Base-by-base conservation (phyloP, 2,113 vertebrate genomes). In the Onychostruthus taczanowskii region DNA sequence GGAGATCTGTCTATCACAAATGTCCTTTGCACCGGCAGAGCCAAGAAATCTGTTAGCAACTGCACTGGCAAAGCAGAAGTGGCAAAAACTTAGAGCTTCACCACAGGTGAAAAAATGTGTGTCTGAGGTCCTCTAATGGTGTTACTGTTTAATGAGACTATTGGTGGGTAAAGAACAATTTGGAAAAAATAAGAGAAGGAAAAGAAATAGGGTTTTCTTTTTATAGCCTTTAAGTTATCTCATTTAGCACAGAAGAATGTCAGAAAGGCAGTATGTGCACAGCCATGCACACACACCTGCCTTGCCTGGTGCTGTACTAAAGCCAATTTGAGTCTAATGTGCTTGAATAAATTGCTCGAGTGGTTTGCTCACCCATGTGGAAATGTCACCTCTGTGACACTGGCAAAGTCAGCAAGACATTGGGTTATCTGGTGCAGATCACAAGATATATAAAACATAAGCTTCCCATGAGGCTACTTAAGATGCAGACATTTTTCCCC, bases 341-440 rank as follows among this genome's bases (percentile, higher is more conserved):
- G 76, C 89, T 67, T 67, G 88, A 93, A 84, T 83, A 86, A 93
- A 77, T 96, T 80, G 59, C 59, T 95, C 10, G 3, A 93, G 79
- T 23, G 44, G 35, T 85, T 84, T 66, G 66, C 56, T 93, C 86
- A 92, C 58, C 70, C 67, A n/a, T 63, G 63, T 84, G 76, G 91
- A 95, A 94, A 90, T 30, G 24, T 93, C 92, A 84, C 83, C 85
- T 90, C 83, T 74, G 63, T 37, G 68, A 55, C 16, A 55, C 55
- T 13, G 28, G 85, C 82, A 80, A 73, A 90, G 85, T 80, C 90
- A 95, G 90, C 46, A 62, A 73, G 85, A 79, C 46, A 26, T 16
- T 31, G 50, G 63, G 63, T 85, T 61, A 24, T 80, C 49, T 46
- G 64, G 27, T 67, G 33, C 76, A 77, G 33, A 77, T 58, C 85